Percentiles rank a stretch among this genome's conserved stretches.
Evolutionary conservation across 2,797 vertebrate genomes (phyloP).

Genomic region (Phoebastria nigripes): DNA sequence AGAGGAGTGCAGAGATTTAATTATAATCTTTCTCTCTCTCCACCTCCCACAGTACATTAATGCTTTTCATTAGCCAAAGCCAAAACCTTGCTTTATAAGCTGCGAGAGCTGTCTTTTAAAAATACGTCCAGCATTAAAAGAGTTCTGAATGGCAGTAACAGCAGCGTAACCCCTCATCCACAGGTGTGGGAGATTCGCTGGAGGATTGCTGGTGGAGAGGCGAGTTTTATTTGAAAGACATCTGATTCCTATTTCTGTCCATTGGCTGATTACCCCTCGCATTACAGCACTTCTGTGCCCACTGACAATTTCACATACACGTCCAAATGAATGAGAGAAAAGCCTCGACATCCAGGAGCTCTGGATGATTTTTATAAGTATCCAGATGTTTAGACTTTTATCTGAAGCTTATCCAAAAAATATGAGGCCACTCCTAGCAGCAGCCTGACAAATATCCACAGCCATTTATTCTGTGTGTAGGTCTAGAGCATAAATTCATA

Average conservation of each 20-base stretch:
- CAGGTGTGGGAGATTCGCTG: constrained; percentile 53
- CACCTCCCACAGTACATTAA: constrained; percentile 60
- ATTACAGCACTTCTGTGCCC: constrained; percentile 41
- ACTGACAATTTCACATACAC: constrained; percentile 11
- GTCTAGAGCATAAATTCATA: background rate
- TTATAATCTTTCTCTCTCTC: constrained; percentile 64
- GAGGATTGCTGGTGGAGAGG: constrained; percentile 29
- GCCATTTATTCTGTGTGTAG: background rate
- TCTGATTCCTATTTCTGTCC: constrained; percentile 59
- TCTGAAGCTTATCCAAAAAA: constrained; percentile 35
- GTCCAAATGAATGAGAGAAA: constrained; percentile 29
- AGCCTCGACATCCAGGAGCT: constrained; percentile 15
- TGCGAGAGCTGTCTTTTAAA: constrained; percentile 48
- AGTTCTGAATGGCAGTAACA: constrained; percentile 47
- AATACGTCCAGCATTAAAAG: constrained; percentile 24
- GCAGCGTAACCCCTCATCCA: background rate
- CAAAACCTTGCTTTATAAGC: constrained; percentile 63
- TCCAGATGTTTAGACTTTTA: constrained; percentile 40
- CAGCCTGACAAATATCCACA: constrained; percentile 21
- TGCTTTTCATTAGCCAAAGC: constrained; percentile 54
- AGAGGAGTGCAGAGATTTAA: constrained; percentile 66
- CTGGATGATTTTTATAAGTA: constrained; percentile 31
- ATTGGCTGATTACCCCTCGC: background rate
- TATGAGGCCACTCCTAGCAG: constrained; percentile 5
- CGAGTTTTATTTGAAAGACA: constrained; percentile 35